Evolutionary conservation across 2,888 invertebrate species (phyloP).

Genomic region (Drosophila subsilvestris): DNA sequence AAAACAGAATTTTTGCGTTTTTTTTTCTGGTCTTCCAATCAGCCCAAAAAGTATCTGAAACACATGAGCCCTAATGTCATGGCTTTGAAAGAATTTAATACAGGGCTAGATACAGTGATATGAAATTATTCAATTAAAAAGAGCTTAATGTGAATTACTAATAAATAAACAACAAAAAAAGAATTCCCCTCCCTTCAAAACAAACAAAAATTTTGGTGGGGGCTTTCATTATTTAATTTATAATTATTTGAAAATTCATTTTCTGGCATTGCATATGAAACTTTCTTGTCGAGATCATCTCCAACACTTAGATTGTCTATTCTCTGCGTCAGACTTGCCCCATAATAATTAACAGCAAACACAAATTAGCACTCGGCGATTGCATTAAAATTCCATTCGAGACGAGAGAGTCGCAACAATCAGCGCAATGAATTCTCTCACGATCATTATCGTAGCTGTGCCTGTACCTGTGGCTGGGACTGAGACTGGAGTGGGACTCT

Average conservation of each 20-base stretch:
- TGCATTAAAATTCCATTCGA: conserved; percentile 60
- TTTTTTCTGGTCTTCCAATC: too few species aligned
- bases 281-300: neutral
- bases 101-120: too few species aligned
- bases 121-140: too few species aligned
- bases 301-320: neutral
- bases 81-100: too few species aligned
- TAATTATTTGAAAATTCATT: neutral
- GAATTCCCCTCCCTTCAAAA: too few species aligned
- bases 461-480: too few species aligned
- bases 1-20: too few species aligned
- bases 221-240: neutral
- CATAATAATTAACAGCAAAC: conserved; percentile 67
- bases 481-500: neutral
- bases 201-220: too few species aligned
- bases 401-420: conserved; percentile 42
- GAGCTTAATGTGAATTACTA: too few species aligned
- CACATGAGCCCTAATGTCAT: too few species aligned
- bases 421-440: conserved; percentile 65
- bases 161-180: too few species aligned
- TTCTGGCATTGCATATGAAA: neutral
- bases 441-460: conserved; percentile 64
- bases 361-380: conserved; percentile 65
- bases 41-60: too few species aligned
- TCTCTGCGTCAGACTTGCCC: neutral